Base-by-base conservation (phyloP, 35 echinoderm and acorn worm species). In the Amphiura filiformis region DNA sequence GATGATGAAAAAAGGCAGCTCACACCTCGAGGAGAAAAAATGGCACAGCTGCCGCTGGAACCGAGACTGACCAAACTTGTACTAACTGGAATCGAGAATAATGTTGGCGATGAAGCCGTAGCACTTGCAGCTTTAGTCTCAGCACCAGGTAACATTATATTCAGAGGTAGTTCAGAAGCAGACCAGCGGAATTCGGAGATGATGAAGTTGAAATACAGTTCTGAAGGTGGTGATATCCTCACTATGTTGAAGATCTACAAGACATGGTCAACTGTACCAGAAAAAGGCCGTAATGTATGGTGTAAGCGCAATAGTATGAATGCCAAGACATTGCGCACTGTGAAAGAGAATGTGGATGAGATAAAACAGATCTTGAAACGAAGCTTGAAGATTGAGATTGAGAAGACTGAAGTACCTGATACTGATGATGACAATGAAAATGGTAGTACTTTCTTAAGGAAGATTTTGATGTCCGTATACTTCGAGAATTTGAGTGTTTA, bases 231-330 rank as follows among this genome's bases (percentile, higher is more conserved):
- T 61, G 87, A n/a, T 70, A 39, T 89, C 34, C 34, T 89, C 26
- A 89, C 87, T 22, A 89, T 89, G 87, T 39, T 89, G 36, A 81
- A 81, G 26, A 77, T 61, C 18, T 89, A 89, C 30, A 47, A 56
- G 23, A 32, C 32, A 81, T 89, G 87, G 78, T 65, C 56, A 38
- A 18, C 17, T 31, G 31, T 80, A 81, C 77, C 87, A 89, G 83
- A 56, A 61, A 64, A 56, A 37, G 17, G 44, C 15, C 78, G 52
- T 22, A 89, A 81, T 32, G 37, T 14, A 0, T 89, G 87, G 87
- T 81, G 78, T 75, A 22, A 80, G 34, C 30, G 0, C 36, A 81
- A 75, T 31, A 89, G 87, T 31, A 89, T 89, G 47, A 89, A 89
- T 81, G 78, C 47, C 34, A 89, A 89, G 36, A 89, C 87, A 15